Base-by-base conservation (phyloP, 2,113 vertebrate genomes). In the Varanus komodoensis region DNA sequence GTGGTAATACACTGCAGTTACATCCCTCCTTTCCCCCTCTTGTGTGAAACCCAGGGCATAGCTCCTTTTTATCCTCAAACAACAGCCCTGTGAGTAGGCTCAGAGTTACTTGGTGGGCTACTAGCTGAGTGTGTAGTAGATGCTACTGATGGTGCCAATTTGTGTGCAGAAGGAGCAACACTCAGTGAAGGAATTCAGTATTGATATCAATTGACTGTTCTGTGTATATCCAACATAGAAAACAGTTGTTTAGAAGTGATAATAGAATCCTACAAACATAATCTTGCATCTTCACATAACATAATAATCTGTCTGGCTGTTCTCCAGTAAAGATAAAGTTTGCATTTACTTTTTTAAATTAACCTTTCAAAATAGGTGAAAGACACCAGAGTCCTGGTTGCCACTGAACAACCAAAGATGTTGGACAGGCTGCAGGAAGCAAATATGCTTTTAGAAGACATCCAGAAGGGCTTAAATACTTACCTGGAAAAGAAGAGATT, bases 401-500 rank as follows among this genome's bases (percentile, higher is more conserved):
- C 98, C 90, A 98, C 97, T 12, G 97, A 97, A 48, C 98, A 98
- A 91, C 96, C 97, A 29, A 97, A 95, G 93, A 99, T 99, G 98
- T 94, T 98, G 80, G 96, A 97, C 54, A 97, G 96, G 87, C 98
- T 99, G 91, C 97, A 97, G 68, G 97, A 98, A 97, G 98, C 98
- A 91, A 99, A 98, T 89, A 0, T 75, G 57, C 96, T 98, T 81
- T 95, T 99, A 92, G 98, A 98, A 89, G 98, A 98, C 14, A 98
- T 99, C 94, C 98, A 98, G 27, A 98, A 96, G 82, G 98, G 98
- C 8, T 96, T 99, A 64, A 99, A 98, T 95, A 96, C 95, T 69
- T 99, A 99, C 93, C 94, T 99, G 94, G 98, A 99, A 92, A 97
- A 98, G 91, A 99, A 98, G 95, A 97, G 97, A 87, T 96, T 97